Evolutionary conservation across 2,113 vertebrate genomes (phyloP).

Genomic region (Melozone crissalis): DNA sequence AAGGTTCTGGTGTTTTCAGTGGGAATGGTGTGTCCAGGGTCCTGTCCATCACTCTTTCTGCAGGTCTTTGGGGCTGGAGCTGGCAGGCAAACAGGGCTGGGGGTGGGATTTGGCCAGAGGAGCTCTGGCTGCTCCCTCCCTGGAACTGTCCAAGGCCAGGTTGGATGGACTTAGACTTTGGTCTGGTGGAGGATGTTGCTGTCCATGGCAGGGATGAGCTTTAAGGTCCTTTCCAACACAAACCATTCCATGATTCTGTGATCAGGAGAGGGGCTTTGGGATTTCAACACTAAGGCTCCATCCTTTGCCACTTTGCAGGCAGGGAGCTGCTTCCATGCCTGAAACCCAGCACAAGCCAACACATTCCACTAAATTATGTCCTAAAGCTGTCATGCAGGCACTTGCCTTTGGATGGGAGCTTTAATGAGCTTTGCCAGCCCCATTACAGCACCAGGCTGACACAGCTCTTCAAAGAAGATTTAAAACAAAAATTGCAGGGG

Average conservation of each 20-base stretch:
- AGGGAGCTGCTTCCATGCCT: neutral
- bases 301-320: neutral
- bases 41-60: neutral
- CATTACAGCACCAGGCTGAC: neutral
- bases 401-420: neutral
- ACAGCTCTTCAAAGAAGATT: neutral
- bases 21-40: neutral
- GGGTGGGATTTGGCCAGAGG: neutral
- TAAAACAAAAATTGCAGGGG: neutral
- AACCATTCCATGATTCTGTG: neutral
- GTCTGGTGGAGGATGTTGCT: no score
- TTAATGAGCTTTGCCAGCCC: neutral
- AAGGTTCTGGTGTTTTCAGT: neutral
- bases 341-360: neutral
- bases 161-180: neutral
- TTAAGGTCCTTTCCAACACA: neutral
- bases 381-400: neutral
- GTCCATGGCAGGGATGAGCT: neutral
- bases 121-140: neutral
- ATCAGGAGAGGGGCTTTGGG: neutral
- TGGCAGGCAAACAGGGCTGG: neutral
- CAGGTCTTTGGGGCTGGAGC: fast-evolving
- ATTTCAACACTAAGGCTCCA: neutral
- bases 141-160: neutral
- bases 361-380: neutral